Evolutionary conservation across 2,797 vertebrate genomes (phyloP).

Genomic region (Hydrophis major): DNA sequence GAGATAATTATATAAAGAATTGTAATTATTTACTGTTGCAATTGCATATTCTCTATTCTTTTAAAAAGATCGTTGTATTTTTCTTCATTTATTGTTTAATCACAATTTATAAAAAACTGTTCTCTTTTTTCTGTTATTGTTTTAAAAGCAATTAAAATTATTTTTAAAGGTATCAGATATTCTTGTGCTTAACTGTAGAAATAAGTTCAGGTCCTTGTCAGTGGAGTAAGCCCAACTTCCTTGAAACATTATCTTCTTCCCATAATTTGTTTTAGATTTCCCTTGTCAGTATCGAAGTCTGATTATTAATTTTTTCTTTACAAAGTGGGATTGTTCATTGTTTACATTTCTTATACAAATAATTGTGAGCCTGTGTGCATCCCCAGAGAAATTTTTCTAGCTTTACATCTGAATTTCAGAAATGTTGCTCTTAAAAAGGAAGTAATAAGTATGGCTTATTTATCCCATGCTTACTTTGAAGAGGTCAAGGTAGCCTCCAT

Average conservation of each 20-base stretch:
- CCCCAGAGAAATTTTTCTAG: neutral
- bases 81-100: neutral
- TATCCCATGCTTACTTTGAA: neutral
- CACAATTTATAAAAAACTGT: neutral
- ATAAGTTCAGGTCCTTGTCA: neutral
- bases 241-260: slow-evolving; percentile 3
- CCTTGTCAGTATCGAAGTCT: neutral
- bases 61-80: neutral
- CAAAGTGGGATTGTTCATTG: neutral
- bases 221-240: neutral
- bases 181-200: neutral
- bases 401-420: neutral
- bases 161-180: neutral
- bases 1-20: neutral
- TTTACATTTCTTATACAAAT: neutral
- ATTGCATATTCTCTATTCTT: neutral
- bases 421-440: neutral
- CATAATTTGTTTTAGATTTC: slow-evolving; percentile 1
- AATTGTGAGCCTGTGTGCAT: neutral
- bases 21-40: neutral
- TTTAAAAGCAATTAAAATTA: neutral
- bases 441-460: neutral
- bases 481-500: neutral
- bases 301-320: neutral
- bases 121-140: neutral